Conservation (phyloP, 2,113 vertebrate species). For the Tychaedon coryphoeus region DNA sequence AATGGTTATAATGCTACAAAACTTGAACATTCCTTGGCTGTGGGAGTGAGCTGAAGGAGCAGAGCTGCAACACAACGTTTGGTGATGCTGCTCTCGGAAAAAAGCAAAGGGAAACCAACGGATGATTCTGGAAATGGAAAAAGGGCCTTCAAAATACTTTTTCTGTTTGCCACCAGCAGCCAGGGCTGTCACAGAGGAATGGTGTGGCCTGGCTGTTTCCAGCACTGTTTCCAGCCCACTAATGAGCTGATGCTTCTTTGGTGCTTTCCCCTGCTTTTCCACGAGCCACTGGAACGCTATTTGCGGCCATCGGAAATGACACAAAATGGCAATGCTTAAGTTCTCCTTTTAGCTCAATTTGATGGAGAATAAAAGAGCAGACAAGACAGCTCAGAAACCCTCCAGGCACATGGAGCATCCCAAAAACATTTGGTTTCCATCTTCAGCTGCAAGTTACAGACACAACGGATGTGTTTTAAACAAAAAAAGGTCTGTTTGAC, state of each 20-base stretch:
- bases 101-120: not conserved
- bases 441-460: slow-evolving; percentile 56
- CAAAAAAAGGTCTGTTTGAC: slow-evolving; percentile 58
- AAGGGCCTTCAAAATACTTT: not conserved
- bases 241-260: not conserved
- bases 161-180: not conserved
- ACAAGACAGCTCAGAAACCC: slow-evolving; percentile 58
- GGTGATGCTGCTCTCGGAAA: not conserved
- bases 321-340: not conserved
- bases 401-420: slow-evolving; percentile 39
- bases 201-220: not conserved
- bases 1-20: not conserved
- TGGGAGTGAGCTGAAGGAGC: not conserved
- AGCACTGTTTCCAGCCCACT: not conserved
- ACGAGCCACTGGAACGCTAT: not conserved
- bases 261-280: not conserved
- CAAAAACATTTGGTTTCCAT: slow-evolving; percentile 70
- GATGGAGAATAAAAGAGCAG: slow-evolving; percentile 42
- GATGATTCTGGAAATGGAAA: not conserved
- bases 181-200: not conserved
- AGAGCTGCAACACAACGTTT: not conserved
- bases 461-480: slow-evolving; percentile 59
- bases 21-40: not conserved
- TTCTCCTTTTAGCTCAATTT: slow-evolving; percentile 28
- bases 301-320: slow-evolving; percentile 35